Conservation (phyloP, 2,888 invertebrate genomes). For the Rambutsinella grinnellia region DNA sequence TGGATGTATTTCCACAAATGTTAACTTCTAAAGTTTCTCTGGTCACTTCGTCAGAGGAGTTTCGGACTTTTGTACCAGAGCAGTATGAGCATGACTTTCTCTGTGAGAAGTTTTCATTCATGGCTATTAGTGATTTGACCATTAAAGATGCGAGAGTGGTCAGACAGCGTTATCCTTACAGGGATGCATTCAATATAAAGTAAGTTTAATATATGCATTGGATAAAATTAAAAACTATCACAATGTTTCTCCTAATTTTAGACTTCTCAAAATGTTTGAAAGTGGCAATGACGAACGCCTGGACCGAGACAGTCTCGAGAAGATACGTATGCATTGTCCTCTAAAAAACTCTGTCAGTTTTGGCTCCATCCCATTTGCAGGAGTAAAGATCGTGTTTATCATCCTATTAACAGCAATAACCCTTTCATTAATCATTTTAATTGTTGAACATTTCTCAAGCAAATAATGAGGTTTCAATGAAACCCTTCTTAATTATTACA, state of each 20-base stretch:
- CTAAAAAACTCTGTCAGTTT: not conserved
- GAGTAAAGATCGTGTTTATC: not conserved
- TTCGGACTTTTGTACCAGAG: slow-evolving; percentile 12
- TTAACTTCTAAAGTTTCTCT: not conserved
- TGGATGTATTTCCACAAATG: not conserved
- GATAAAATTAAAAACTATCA: not conserved
- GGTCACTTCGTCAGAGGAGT: slow-evolving; percentile 14
- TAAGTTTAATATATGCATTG: not conserved
- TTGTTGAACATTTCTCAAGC: not conserved
- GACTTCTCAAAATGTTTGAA: slow-evolving; percentile 19
- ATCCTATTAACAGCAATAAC: not conserved
- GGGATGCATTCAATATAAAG: slow-evolving; percentile 28
- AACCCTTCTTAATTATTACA: too few species aligned
- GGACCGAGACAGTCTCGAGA: not conserved
- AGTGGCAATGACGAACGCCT: slow-evolving; percentile 2
- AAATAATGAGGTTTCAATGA: too few species aligned
- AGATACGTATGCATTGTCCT: not conserved
- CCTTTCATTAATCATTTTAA: not conserved
- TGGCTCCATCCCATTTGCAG: not conserved
- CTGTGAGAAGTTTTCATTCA: slow-evolving; percentile 14
- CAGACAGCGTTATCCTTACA: slow-evolving; percentile 5
- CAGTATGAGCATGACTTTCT: slow-evolving; percentile 30
- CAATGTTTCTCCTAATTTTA: not conserved
- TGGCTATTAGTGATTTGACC: not conserved
- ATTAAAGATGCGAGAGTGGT: slow-evolving; percentile 22